Percentiles rank a stretch among this genome's conserved stretches.
These are phyloP conservation scores for Spodoptera litura DNA, from an alignment of 1,140 invertebrate species.

Conservation along the genomic window DNA sequence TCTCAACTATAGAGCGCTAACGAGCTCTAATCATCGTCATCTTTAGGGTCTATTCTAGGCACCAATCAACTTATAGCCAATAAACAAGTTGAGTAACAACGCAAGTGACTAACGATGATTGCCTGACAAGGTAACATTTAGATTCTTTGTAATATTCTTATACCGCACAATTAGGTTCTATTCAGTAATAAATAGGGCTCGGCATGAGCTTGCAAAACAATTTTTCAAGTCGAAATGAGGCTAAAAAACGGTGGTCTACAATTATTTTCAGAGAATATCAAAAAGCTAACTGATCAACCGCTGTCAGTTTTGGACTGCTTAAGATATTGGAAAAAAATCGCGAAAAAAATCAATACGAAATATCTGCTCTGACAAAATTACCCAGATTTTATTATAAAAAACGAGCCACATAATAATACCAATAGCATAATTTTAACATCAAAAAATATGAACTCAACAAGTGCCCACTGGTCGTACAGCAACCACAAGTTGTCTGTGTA, in stretches of 20 bases:
- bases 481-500: slow-evolving; percentile 15
- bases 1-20: too few relatives aligned
- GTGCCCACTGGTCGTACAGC: slow-evolving; percentile 4
- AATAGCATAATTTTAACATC: background rate
- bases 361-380: too few relatives aligned
- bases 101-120: slow-evolving; percentile 18
- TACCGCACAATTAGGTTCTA: slow-evolving; percentile 20
- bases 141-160: slow-evolving; percentile 21
- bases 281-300: too few relatives aligned
- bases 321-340: too few relatives aligned
- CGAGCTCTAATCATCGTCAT: background rate
- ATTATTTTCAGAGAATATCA: too few relatives aligned
- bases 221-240: slow-evolving; percentile 1
- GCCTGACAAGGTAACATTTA: slow-evolving; percentile 33
- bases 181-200: slow-evolving; percentile 4
- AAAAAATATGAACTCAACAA: slow-evolving; percentile 19
- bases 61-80: background rate
- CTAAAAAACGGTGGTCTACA: background rate
- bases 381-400: too few relatives aligned
- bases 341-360: too few relatives aligned
- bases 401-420: too few relatives aligned
- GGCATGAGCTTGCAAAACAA: background rate
- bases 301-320: too few relatives aligned
- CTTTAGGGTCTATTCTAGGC: slow-evolving; percentile 17
- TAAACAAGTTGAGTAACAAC: slow-evolving; percentile 10